A percentile compares a stretch with the other conserved stretches of the same genome.
phyloP scores from a whole-genome alignment of 2,113 vertebrate species.

The Pipra filicauda region DNA sequence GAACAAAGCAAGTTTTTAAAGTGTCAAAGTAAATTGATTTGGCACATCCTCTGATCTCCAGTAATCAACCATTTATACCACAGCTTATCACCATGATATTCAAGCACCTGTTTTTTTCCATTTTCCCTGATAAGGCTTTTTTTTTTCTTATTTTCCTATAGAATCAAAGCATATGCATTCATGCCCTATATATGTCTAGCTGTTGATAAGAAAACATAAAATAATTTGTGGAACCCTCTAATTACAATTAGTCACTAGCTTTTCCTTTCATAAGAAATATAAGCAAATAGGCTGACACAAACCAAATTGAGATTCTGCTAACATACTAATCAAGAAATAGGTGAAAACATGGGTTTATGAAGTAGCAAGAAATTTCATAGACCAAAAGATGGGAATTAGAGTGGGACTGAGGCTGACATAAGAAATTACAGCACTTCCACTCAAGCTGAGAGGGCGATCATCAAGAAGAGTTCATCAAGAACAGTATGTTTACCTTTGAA shows the following conservation, averaged over 20 bases:
- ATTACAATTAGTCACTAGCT: background rate
- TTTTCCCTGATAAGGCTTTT: background rate
- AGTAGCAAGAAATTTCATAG: background rate
- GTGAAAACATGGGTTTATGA: fast-evolving
- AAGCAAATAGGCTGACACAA: background rate
- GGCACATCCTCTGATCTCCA: background rate
- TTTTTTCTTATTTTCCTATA: background rate
- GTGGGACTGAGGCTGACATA: fast-evolving
- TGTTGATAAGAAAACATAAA: background rate
- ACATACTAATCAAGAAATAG: background rate
- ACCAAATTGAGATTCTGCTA: background rate
- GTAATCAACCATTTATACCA: background rate
- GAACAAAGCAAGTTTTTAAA: background rate
- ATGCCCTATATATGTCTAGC: background rate
- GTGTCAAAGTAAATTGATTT: background rate
- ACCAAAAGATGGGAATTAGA: background rate
- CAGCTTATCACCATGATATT: background rate
- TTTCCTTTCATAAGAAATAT: background rate
- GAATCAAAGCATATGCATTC: background rate
- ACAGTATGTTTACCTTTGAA: background rate
- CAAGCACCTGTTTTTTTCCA: background rate
- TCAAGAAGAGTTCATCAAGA: background rate
- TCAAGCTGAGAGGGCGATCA: background rate
- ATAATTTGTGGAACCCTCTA: background rate
- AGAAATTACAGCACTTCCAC: background rate